A percentile compares a stretch with the other conserved stretches of the same genome.
These are phyloP conservation scores for Tipula vernalis DNA, from an alignment of 2,888 invertebrate genomes.

Conservation along the genomic window DNA sequence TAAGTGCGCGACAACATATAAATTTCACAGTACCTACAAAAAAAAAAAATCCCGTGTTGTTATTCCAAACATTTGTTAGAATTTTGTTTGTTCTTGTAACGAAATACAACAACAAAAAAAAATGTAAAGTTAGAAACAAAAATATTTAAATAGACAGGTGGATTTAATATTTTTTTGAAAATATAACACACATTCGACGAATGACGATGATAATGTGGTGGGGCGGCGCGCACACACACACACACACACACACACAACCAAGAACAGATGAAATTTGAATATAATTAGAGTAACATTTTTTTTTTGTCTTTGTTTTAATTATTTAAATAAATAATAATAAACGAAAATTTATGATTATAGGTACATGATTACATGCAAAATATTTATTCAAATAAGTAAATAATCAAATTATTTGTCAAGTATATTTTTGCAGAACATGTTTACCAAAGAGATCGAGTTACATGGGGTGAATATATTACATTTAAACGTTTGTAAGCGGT, in stretches of 20 bases:
- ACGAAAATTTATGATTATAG: background rate
- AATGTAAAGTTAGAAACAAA: background rate
- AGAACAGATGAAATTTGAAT: background rate
- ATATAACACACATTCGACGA: background rate
- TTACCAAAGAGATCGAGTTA: too few relatives aligned
- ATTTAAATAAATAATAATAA: background rate
- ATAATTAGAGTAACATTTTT: background rate
- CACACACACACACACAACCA: background rate
- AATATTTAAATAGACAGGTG: constrained; percentile 4
- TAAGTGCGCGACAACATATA: background rate
- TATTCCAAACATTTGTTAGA: background rate
- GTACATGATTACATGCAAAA: background rate
- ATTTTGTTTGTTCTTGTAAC: background rate
- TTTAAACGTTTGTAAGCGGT: too few relatives aligned
- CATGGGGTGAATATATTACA: too few relatives aligned
- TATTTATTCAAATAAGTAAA: background rate
- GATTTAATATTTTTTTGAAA: constrained; percentile 4
- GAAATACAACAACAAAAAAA: background rate
- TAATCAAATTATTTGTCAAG: background rate
- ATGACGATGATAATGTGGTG: background rate
- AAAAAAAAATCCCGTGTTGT: background rate
- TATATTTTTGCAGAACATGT: background rate
- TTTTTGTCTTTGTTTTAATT: background rate
- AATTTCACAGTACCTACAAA: background rate
- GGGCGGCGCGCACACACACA: background rate